A percentile compares a stretch with the other conserved stretches of the same genome.
Evolutionary conservation across 2,797 vertebrate genomes (phyloP).

Genomic region (Anguilla obscura): DNA sequence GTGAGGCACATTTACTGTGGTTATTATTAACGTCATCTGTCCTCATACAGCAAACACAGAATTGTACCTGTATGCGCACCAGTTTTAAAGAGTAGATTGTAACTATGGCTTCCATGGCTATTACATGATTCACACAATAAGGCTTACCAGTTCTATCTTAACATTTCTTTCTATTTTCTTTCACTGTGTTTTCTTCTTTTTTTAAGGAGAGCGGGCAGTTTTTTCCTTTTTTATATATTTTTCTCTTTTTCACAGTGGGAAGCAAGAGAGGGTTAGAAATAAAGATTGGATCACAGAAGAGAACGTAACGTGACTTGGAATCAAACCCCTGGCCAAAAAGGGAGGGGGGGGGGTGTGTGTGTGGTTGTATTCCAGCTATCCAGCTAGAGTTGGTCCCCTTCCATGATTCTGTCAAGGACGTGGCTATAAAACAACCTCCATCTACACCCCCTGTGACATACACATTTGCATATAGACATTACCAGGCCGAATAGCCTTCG

Average conservation of each 20-base stretch:
- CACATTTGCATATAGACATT: background rate
- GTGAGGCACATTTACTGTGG: conserved; percentile 5
- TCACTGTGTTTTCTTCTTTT: background rate
- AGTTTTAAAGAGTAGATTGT: background rate
- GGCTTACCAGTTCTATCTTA: no score
- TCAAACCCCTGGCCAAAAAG: background rate
- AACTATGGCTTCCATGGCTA: background rate
- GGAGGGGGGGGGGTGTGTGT: background rate
- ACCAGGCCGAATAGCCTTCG: background rate
- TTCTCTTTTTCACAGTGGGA: background rate
- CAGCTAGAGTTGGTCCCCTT: background rate
- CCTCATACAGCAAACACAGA: background rate
- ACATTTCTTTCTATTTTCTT: background rate
- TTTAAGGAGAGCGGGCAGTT: background rate
- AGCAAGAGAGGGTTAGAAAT: background rate
- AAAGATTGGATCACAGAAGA: background rate
- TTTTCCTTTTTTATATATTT: background rate
- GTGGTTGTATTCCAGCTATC: background rate
- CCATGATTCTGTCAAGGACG: background rate
- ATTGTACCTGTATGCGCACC: background rate
- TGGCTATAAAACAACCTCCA: background rate
- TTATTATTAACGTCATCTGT: conserved; percentile 9
- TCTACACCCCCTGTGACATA: background rate
- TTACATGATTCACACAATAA: background rate
- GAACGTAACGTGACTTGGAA: no score